phyloP scores from a whole-genome alignment of 2,113 vertebrate genomes.

The Gyps fulvus region DNA sequence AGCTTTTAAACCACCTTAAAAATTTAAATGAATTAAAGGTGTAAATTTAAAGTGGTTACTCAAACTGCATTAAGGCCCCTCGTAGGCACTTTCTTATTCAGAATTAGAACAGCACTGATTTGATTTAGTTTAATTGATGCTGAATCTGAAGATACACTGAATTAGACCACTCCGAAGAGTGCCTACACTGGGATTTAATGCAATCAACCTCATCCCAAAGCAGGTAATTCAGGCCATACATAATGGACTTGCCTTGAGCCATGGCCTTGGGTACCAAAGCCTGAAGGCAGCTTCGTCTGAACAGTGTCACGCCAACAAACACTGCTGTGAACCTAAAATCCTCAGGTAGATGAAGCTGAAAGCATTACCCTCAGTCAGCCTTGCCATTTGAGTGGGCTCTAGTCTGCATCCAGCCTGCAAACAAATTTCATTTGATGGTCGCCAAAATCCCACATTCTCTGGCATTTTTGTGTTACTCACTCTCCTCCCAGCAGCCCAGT shows the following conservation, averaged over 20 bases:
- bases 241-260: not conserved
- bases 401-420: not conserved
- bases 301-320: not conserved
- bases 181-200: not conserved
- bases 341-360: not conserved
- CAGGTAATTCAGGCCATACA: not conserved
- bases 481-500: not conserved
- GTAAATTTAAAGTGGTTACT: not conserved
- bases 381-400: rapidly evolving
- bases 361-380: not conserved
- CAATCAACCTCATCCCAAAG: not conserved
- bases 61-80: not conserved
- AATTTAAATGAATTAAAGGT: slow-evolving; percentile 33
- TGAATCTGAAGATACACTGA: not conserved
- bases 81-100: not conserved
- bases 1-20: slow-evolving; percentile 49
- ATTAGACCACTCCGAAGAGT: not conserved
- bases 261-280: not conserved
- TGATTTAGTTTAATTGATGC: not conserved
- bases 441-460: rapidly evolving
- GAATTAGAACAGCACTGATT: not conserved
- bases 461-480: not conserved
- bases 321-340: not conserved
- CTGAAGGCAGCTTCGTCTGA: not conserved
- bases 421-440: no score